Percentiles rank a stretch among this genome's conserved stretches.
phyloP scores from a whole-genome alignment of 2,113 vertebrate genomes.

The Thunnus thynnus region DNA sequence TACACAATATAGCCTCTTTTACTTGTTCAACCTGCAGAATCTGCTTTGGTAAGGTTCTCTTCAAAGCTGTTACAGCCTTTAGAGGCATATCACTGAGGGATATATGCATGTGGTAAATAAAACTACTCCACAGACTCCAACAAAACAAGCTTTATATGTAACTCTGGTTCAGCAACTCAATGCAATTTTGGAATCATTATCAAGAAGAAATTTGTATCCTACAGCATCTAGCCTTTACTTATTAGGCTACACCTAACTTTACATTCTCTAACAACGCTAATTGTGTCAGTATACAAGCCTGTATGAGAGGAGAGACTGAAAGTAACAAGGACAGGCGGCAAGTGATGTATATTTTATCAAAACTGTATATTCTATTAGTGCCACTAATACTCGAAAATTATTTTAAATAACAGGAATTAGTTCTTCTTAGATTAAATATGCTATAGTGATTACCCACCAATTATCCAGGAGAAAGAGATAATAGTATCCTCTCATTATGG shows the following conservation, averaged over 20 bases:
- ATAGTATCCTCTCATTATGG: constrained; percentile 25
- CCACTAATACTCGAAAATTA: neutral
- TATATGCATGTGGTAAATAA: neutral
- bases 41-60: neutral
- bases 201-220: constrained; percentile 20
- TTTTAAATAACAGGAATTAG: neutral
- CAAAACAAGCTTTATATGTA: neutral
- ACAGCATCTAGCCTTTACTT: too few relatives aligned
- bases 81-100: neutral
- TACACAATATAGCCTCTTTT: constrained; percentile 4
- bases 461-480: constrained; percentile 15
- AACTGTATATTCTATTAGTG: neutral
- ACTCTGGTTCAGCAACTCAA: neutral
- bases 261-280: neutral
- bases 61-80: constrained; percentile 1
- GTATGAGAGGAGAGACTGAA: neutral
- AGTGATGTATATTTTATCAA: neutral
- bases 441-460: neutral
- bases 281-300: neutral
- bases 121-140: neutral
- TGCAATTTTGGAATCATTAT: neutral
- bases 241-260: neutral
- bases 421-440: constrained; percentile 22
- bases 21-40: neutral
- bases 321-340: neutral